A percentile compares a stretch with the other conserved stretches of the same genome.
Conservation (phyloP, 2,888 invertebrate genomes). For the Drosophila pseudotakahashii region DNA sequence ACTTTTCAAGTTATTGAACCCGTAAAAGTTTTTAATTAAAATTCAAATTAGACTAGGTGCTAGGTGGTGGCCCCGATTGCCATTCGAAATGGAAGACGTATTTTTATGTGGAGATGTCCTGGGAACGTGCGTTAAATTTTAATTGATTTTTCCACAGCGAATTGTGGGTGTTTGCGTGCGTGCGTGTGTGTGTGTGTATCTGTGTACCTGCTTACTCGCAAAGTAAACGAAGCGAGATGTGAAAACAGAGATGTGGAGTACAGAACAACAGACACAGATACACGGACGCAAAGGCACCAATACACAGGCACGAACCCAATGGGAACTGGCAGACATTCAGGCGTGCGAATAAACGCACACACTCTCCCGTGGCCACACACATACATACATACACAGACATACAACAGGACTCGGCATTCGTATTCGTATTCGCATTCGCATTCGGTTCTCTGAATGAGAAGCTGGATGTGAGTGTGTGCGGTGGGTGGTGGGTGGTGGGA, state of each 20-base stretch:
- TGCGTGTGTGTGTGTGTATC: slow-evolving; percentile 26
- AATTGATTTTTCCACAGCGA: slow-evolving; percentile 77
- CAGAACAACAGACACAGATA: slow-evolving; percentile 49
- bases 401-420: slow-evolving; percentile 39
- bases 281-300: slow-evolving; percentile 18
- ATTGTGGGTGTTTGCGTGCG: slow-evolving; percentile 41
- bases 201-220: slow-evolving; percentile 55
- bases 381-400: slow-evolving; percentile 2
- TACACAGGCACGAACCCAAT: slow-evolving; percentile 25
- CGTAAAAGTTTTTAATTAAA: slow-evolving; percentile 77
- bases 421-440: slow-evolving; percentile 44
- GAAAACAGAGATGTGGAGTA: slow-evolving; percentile 57
- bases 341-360: slow-evolving; percentile 65
- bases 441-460: slow-evolving; percentile 69
- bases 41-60: slow-evolving; percentile 71
- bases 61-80: slow-evolving; percentile 29
- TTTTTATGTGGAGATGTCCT: slow-evolving; percentile 34
- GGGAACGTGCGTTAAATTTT: slow-evolving; percentile 70
- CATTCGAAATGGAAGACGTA: slow-evolving; percentile 24
- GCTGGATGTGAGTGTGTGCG: slow-evolving; percentile 18
- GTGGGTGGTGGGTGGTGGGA: neutral
- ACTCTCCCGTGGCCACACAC: slow-evolving; percentile 12
- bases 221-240: slow-evolving; percentile 64
- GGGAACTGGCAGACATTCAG: slow-evolving; percentile 70
- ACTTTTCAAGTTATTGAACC: slow-evolving; percentile 70